Percentiles rank a stretch among this genome's conserved stretches.
Conservation (phyloP, 2,113 vertebrate genomes). For the Pluvianellus socialis region DNA sequence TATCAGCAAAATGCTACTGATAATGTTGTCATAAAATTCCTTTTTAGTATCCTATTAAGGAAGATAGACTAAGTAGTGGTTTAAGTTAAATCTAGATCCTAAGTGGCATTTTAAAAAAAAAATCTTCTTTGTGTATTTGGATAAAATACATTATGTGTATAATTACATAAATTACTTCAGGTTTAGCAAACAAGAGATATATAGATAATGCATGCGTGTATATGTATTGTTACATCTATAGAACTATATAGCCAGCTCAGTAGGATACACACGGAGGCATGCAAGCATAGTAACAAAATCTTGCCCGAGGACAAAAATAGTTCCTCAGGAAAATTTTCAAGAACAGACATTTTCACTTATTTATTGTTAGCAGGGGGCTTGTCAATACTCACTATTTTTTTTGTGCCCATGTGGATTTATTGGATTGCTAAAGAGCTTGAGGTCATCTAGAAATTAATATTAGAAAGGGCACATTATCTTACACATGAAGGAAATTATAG, state of each 20-base stretch:
- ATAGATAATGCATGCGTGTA: background rate
- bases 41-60: conserved; percentile 81
- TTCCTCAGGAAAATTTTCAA: background rate
- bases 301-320: background rate
- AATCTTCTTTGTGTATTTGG: conserved; percentile 76
- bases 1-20: conserved; percentile 83
- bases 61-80: conserved; percentile 80
- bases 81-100: conserved; percentile 79
- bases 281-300: background rate
- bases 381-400: background rate
- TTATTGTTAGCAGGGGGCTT: background rate
- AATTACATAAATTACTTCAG: conserved; percentile 72
- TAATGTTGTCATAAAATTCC: conserved; percentile 85
- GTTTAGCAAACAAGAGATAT: conserved; percentile 72
- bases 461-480: background rate
- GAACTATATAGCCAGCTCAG: background rate
- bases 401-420: background rate
- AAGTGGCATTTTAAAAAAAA: conserved; percentile 72
- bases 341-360: background rate
- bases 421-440: background rate
- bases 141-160: conserved; percentile 76
- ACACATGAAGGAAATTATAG: background rate
- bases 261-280: background rate
- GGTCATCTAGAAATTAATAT: background rate
- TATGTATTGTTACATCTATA: background rate